phyloP scores from a whole-genome alignment of 2,888 invertebrate genomes.

The Folsomia manolachei region DNA sequence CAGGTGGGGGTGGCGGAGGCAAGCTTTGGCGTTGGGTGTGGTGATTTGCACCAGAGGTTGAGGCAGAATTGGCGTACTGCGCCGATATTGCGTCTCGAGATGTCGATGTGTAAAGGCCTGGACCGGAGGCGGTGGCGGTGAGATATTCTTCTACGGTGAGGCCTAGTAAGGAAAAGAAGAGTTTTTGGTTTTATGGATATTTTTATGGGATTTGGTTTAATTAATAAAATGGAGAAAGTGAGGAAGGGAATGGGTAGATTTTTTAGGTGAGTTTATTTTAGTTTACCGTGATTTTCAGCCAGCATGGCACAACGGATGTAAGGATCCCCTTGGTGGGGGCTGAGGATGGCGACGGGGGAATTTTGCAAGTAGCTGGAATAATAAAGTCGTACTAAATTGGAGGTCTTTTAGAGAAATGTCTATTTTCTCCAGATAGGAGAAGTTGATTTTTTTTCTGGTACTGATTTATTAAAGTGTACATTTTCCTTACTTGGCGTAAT shows the following conservation, averaged over 20 bases:
- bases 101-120: constrained; percentile 45
- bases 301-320: constrained; percentile 39
- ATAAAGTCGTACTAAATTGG: background rate
- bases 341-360: constrained; percentile 47
- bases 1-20: constrained; percentile 34
- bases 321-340: constrained; percentile 44
- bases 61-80: constrained; percentile 25
- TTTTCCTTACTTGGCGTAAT: constrained; percentile 47
- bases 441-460: too few relatives aligned
- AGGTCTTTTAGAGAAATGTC: background rate
- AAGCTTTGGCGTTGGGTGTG: too few relatives aligned
- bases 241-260: too few relatives aligned
- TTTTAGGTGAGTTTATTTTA: background rate
- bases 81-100: constrained; percentile 43
- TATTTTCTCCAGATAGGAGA: too few relatives aligned
- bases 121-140: constrained; percentile 40
- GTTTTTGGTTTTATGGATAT: background rate
- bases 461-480: too few relatives aligned
- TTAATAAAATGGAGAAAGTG: background rate
- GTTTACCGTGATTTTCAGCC: constrained; percentile 45
- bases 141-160: constrained; percentile 44
- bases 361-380: constrained; percentile 39
- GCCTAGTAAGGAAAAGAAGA: too few relatives aligned
- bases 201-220: background rate
- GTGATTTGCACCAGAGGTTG: constrained; percentile 32